These are phyloP conservation scores for silkworm (Bombyx mori) DNA, from an alignment of 1,140 invertebrate species.

Conservation along the genomic window ASM3026992v2 NC_085111.1:3465001-3465500, in stretches of 20 bases:
- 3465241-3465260: slow-evolving; percentile 49
- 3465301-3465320: slow-evolving; percentile 49
- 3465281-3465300: slow-evolving; percentile 55
- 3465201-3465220: slow-evolving; percentile 48
- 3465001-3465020: too few relatives aligned
- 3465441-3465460: too few relatives aligned
- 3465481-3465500: too few relatives aligned
- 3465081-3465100: too few relatives aligned
- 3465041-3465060: too few relatives aligned
- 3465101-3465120: too few relatives aligned
- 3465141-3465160: slow-evolving; percentile 30
- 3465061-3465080: too few relatives aligned
- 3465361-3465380: slow-evolving; percentile 42
- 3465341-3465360: slow-evolving; percentile 39
- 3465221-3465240: slow-evolving; percentile 41
- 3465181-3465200: slow-evolving; percentile 49
- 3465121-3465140: too few relatives aligned
- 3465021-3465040: too few relatives aligned
- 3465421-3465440: too few relatives aligned
- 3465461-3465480: too few relatives aligned
- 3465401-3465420: too few relatives aligned
- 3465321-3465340: slow-evolving; percentile 47
- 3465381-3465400: slow-evolving; percentile 25
- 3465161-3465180: slow-evolving; percentile 36
- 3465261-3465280: slow-evolving; percentile 43